Conservation (phyloP, 2,888 invertebrate genomes). For the Plemyria rubiginata region DNA sequence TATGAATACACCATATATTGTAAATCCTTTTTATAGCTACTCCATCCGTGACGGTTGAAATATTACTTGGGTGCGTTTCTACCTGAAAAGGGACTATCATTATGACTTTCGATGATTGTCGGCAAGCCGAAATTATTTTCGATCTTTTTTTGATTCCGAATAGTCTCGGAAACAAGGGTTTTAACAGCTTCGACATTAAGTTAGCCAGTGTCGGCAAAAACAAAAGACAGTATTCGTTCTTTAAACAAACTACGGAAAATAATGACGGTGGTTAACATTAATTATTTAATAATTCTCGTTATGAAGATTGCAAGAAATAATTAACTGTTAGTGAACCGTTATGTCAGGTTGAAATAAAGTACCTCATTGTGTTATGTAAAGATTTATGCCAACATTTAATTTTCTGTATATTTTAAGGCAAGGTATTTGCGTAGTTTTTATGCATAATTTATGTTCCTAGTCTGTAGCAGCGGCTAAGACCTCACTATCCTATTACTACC, state of each 20-base stretch:
- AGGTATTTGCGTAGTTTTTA: too few species aligned
- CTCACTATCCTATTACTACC: too few species aligned
- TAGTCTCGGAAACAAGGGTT: constrained; percentile 67
- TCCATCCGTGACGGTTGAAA: constrained; percentile 79
- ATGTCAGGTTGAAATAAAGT: background rate
- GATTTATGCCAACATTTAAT: too few species aligned
- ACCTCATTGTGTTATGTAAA: too few species aligned
- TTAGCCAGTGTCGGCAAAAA: constrained; percentile 62
- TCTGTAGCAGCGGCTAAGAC: too few species aligned
- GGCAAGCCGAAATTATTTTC: constrained; percentile 76
- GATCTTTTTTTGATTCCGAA: constrained; percentile 67
- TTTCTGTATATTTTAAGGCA: too few species aligned
- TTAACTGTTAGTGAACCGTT: background rate
- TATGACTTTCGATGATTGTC: constrained; percentile 78
- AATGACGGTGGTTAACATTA: constrained; percentile 48
- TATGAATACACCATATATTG: constrained; percentile 77
- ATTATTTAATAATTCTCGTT: constrained; percentile 49
- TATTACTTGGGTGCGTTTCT: constrained; percentile 80
- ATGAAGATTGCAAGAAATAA: constrained; percentile 27
- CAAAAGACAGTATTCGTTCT: constrained; percentile 58
- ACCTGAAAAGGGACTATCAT: constrained; percentile 82
- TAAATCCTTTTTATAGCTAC: constrained; percentile 82
- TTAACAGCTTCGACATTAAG: constrained; percentile 68
- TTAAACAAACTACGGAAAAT: constrained; percentile 62
- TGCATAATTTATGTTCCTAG: too few species aligned